Conservation (phyloP, 1,140 invertebrate genomes). For the Idris sp. region DNA sequence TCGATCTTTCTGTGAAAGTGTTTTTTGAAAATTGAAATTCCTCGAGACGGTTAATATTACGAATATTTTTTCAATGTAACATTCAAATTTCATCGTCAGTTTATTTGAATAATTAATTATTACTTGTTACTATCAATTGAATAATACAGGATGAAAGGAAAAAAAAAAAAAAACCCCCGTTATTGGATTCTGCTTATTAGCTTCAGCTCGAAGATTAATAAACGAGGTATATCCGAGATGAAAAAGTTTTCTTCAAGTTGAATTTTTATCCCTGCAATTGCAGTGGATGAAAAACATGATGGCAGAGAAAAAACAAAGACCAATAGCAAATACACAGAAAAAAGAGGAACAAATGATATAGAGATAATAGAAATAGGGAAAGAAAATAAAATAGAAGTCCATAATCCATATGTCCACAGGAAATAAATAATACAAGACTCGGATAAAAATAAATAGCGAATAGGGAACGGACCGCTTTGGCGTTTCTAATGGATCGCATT, state of each 20-base stretch:
- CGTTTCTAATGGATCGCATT: constrained; percentile 61
- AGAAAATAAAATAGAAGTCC: constrained; percentile 60
- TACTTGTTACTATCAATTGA: too few relatives aligned
- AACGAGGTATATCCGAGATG: constrained; percentile 33
- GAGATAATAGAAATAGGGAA: constrained; percentile 46
- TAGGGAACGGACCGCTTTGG: too few relatives aligned
- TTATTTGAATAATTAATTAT: too few relatives aligned
- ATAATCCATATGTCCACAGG: constrained; percentile 69
- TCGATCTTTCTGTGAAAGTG: too few relatives aligned
- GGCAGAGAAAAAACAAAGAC: constrained; percentile 35
- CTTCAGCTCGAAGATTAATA: constrained; percentile 43
- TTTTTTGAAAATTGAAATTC: too few relatives aligned
- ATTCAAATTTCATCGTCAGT: too few relatives aligned
- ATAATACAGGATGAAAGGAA: too few relatives aligned
- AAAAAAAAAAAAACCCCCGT: constrained; percentile 8
- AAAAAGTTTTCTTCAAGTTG: constrained; percentile 41
- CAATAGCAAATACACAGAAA: too few relatives aligned
- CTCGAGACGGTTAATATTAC: too few relatives aligned
- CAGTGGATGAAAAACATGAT: constrained; percentile 17
- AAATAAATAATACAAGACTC: constrained; percentile 72
- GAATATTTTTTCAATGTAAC: too few relatives aligned
- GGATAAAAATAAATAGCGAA: too few relatives aligned
- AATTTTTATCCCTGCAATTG: constrained; percentile 22
- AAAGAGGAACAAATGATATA: constrained; percentile 54
- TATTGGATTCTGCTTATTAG: constrained; percentile 38